Conservation (phyloP, 2,797 vertebrate genomes). For the Thaleichthys pacificus region DNA sequence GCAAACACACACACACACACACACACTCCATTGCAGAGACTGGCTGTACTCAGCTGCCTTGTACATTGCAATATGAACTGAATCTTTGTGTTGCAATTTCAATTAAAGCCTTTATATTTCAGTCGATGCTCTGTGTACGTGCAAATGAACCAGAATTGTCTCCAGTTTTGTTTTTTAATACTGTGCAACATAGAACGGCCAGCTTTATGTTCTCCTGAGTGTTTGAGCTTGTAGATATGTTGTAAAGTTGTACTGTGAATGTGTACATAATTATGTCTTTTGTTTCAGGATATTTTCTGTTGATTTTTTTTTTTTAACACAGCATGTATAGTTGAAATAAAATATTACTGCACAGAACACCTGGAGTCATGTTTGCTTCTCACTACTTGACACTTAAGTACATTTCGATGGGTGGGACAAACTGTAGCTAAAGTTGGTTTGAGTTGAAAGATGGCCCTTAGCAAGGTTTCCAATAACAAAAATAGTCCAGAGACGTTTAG, state of each 20-base stretch:
- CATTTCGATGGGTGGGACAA: background rate
- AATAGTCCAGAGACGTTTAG: conserved; percentile 41
- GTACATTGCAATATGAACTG: conserved; percentile 94
- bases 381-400: background rate
- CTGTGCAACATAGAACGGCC: conserved; percentile 88
- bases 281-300: conserved; percentile 78
- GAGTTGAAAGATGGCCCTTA: conserved; percentile 13
- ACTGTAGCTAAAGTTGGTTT: background rate
- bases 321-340: conserved; percentile 99
- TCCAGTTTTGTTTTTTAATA: conserved; percentile 92
- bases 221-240: conserved; percentile 98
- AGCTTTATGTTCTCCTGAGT: conserved; percentile 89
- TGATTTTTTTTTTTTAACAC: conserved; percentile 90
- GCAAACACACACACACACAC: conserved; percentile 47
- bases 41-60: conserved; percentile 93
- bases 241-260: conserved; percentile 99
- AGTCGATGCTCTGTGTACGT: conserved; percentile 88
- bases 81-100: conserved; percentile 93
- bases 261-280: conserved; percentile 96
- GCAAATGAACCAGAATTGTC: conserved; percentile 89
- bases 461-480: conserved; percentile 31
- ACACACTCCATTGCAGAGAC: conserved; percentile 73
- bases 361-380: background rate
- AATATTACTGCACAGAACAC: conserved; percentile 83
- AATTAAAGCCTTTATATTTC: conserved; percentile 92